phyloP scores from a whole-genome alignment of 2,888 invertebrate species.

The Drosophila longiperda region DNA sequence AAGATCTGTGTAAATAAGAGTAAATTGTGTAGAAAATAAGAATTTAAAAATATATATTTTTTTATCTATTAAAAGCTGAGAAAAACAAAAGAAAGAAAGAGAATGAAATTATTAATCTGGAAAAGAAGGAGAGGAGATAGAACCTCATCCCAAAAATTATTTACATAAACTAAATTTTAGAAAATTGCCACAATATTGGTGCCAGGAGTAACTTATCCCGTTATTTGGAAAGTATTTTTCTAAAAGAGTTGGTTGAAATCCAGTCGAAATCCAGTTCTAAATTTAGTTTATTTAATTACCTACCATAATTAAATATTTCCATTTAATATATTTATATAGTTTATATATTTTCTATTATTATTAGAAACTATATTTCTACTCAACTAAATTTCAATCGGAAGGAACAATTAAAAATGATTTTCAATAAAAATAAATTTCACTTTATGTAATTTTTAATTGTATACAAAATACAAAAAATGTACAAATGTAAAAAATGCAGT shows the following conservation, averaged over 20 bases:
- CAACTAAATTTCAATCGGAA: neutral
- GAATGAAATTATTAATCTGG: neutral
- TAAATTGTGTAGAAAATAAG: neutral
- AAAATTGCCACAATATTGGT: neutral
- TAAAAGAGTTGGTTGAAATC: neutral
- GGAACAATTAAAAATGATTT: neutral
- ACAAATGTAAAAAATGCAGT: neutral
- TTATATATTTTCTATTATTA: neutral
- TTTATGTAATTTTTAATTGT: neutral
- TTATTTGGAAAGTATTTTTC: neutral
- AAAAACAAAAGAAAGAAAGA: neutral
- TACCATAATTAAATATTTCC: neutral
- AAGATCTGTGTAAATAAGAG: neutral
- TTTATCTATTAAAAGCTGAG: neutral
- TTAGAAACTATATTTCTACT: neutral
- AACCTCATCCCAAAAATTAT: neutral
- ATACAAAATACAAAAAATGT: neutral
- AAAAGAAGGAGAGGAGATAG: neutral
- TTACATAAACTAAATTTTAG: neutral
- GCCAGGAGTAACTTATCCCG: neutral
- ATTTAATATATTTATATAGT: no score
- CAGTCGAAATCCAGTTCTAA: neutral
- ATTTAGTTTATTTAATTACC: neutral
- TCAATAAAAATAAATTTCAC: neutral
- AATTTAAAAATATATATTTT: rapidly evolving